Percentiles rank a stretch among this genome's conserved stretches.
Conservation (phyloP, 2,888 invertebrate species). For the Tenthredo notha region DNA sequence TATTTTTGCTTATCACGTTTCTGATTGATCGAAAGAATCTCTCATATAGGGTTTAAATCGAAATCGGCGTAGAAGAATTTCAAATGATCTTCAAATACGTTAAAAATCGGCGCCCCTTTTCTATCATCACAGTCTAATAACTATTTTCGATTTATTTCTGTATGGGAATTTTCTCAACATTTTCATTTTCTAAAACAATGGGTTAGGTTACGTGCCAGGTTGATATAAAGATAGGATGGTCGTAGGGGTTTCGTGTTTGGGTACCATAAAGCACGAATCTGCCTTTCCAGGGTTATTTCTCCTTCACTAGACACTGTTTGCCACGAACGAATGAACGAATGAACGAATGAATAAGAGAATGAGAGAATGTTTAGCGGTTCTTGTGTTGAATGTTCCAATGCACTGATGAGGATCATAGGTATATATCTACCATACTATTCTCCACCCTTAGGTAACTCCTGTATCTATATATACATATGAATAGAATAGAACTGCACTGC, state of each 20-base stretch:
- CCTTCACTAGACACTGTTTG: constrained; percentile 25
- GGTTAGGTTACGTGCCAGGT: constrained; percentile 57
- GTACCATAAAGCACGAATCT: constrained; percentile 59
- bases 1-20: neutral
- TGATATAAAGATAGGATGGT: constrained; percentile 60
- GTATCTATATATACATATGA: neutral
- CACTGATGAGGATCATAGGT: neutral
- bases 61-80: neutral
- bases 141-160: neutral
- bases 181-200: constrained; percentile 54
- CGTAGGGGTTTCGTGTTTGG: constrained; percentile 58
- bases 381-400: constrained; percentile 1
- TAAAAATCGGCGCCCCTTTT: too few relatives aligned
- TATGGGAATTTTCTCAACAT: constrained; percentile 40
- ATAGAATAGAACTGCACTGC: neutral
- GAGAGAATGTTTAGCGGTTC: neutral
- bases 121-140: neutral
- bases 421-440: neutral
- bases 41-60: neutral
- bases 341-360: neutral
- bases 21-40: neutral
- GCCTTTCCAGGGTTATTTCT: constrained; percentile 50
- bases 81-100: neutral
- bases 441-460: neutral
- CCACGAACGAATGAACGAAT: neutral